Evolutionary conservation across 2,113 vertebrate species (phyloP).

Genomic region (Daboia siamensis): DNA sequence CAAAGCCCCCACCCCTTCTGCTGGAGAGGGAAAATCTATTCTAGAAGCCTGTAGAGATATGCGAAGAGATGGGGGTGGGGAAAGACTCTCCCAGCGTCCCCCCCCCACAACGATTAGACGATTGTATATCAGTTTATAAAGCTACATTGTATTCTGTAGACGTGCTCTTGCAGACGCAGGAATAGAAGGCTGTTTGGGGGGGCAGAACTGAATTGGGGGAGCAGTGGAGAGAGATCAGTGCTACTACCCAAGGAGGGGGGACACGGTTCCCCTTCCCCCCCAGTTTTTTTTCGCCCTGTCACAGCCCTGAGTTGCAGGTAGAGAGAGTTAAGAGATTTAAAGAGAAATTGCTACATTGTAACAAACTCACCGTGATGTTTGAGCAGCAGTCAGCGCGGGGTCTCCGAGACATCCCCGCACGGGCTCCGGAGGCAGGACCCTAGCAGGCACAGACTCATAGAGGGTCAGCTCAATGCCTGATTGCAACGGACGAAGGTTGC

Average conservation of each 20-base stretch:
- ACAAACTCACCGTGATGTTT: constrained; percentile 97
- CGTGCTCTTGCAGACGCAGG: constrained; percentile 20
- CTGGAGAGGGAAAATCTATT: neutral
- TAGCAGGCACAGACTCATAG: constrained; percentile 67
- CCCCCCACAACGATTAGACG: neutral
- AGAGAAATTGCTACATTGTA: constrained; percentile 91
- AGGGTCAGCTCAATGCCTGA: constrained; percentile 67
- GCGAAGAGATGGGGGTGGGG: constrained; percentile 13
- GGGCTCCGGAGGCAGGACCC: constrained; percentile 91
- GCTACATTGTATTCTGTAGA: constrained; percentile 27
- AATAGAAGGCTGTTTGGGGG: constrained; percentile 16
- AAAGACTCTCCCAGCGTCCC: neutral
- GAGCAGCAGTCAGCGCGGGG: constrained; percentile 95
- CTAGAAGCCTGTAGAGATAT: neutral
- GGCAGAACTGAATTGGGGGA: neutral
- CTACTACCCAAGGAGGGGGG: neutral
- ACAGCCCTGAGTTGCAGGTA: constrained; percentile 69
- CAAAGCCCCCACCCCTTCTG: neutral
- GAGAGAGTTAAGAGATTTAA: constrained; percentile 84
- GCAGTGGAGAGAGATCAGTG: neutral
- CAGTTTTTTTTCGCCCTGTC: constrained; percentile 64
- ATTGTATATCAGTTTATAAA: constrained; percentile 24
- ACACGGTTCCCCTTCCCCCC: constrained; percentile 43
- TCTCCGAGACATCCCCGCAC: constrained; percentile 94
- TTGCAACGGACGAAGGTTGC: constrained; percentile 48